These are phyloP conservation scores for Channa striata DNA, from an alignment of 2,797 vertebrate species.

Conservation along the genomic window DNA sequence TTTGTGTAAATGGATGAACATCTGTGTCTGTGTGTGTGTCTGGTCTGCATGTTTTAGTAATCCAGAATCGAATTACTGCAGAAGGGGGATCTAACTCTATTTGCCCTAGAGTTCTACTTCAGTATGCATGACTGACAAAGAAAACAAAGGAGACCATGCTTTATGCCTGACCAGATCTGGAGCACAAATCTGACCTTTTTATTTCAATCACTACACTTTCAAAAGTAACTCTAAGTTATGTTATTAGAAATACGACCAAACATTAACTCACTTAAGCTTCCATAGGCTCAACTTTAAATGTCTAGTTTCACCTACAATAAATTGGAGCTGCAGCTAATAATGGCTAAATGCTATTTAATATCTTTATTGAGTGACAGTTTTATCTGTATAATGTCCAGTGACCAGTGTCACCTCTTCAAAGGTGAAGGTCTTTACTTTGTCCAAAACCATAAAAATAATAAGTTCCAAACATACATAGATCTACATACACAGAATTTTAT, in stretches of 20 bases:
- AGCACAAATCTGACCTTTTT: constrained; percentile 60
- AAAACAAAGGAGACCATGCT: constrained; percentile 57
- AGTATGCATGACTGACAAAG: constrained; percentile 54
- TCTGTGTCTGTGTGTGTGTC: constrained; percentile 34
- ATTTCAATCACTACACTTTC: constrained; percentile 38
- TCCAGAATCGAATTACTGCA: constrained; percentile 60
- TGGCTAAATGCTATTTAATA: not conserved
- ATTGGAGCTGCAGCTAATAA: not conserved
- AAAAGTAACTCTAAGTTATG: constrained; percentile 3
- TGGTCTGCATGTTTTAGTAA: constrained; percentile 48
- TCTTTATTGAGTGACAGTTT: not conserved
- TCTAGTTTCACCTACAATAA: not conserved
- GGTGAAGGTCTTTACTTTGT: no score
- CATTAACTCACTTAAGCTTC: not conserved
- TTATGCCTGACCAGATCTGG: constrained; percentile 44
- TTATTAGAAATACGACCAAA: not conserved
- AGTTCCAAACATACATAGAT: not conserved
- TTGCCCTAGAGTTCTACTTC: constrained; percentile 47
- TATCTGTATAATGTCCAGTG: not conserved
- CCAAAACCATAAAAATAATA: no score
- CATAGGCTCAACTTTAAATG: not conserved
- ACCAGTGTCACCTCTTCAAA: not conserved
- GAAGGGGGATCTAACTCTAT: constrained; percentile 51
- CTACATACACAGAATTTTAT: not conserved
- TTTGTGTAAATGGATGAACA: constrained; percentile 40